A percentile compares a stretch with the other conserved stretches of the same genome.
Evolutionary conservation across 2,888 invertebrate genomes (phyloP).

Genomic region (Auanema sp.): DNA sequence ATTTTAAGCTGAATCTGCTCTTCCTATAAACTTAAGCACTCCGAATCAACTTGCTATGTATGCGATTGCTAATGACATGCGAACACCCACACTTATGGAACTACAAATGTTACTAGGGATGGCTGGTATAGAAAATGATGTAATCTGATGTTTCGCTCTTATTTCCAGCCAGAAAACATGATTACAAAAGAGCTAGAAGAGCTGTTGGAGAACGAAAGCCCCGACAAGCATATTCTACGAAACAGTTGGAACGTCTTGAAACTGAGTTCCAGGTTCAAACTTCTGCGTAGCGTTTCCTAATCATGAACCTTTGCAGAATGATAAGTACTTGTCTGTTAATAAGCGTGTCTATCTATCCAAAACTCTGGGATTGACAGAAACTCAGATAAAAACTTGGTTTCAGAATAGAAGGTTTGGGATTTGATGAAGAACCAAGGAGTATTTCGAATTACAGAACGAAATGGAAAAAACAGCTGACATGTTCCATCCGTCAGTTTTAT

Average conservation of each 20-base stretch:
- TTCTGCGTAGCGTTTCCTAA: not conserved
- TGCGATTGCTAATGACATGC: constrained; percentile 41
- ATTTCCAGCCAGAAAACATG: constrained; percentile 72
- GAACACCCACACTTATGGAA: constrained; percentile 56
- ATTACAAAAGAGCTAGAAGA: constrained; percentile 79
- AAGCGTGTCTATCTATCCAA: constrained; percentile 91
- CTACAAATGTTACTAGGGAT: constrained; percentile 61
- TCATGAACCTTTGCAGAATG: constrained; percentile 70
- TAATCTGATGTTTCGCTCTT: not conserved
- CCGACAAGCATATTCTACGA: constrained; percentile 91
- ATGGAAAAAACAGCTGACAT: constrained; percentile 94
- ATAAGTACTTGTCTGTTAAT: constrained; percentile 92
- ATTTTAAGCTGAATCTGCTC: too few species aligned
- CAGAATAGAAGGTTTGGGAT: constrained; percentile 76
- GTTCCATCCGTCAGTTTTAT: constrained; percentile 84
- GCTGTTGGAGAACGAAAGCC: constrained; percentile 90
- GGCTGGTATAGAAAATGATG: constrained; percentile 21
- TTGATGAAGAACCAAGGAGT: constrained; percentile 22
- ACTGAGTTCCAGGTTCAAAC: constrained; percentile 83
- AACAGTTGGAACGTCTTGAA: constrained; percentile 86
- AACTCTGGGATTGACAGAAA: constrained; percentile 83
- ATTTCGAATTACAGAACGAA: constrained; percentile 74
- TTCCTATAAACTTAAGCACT: too few species aligned
- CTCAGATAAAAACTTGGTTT: constrained; percentile 96
- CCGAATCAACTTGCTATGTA: constrained; percentile 38